Base-by-base conservation (phyloP, 35 echinoderm and acorn worm species). In the Heliocidaris tuberculata region DNA sequence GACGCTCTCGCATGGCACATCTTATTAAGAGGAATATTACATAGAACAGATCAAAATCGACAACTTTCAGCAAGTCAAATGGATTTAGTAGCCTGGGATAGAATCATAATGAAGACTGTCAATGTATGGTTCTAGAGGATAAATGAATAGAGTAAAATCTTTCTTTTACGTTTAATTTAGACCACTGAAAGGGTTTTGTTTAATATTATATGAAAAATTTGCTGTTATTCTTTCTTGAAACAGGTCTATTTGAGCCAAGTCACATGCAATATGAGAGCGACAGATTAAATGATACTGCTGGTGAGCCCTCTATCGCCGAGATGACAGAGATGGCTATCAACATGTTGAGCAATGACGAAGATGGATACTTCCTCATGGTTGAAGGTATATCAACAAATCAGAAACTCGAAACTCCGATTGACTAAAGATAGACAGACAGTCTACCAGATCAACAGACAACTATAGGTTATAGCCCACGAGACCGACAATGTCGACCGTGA, bases 281-380 rank as follows among this genome's bases (percentile, higher is more conserved):
- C 27, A 87, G 97, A 54, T 16, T 27, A 15, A 91, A 96, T 10
- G 97, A 97, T 49, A 85, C 48, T 19, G 95, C 47, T 24, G 97
- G 97, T 16, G 95, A 97, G 56, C 97, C 97, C 11, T 95, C 95
- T 9, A 50, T 97, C 1, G 88, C 95, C 30, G 97, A 97, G 71
- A 97, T 97, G 97, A 94, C 94, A 12, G 95, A 96, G 50, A 95
- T 96, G 50, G 97, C 97, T 2, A 97, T 97, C 92, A 60, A 92
- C 86, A 96, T 97, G 19, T 86, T 97, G 30, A 13, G 94, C 54
- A 96, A 93, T 29, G 93, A 97, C 47, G 48, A 88, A 17, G 47
- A 95, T 48, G 96, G 96, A 13, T 97, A 85, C 61, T 70, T 97
- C 47, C 95, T 97, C 10, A 50, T 94, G 50, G 95, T 97, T 1